Evolutionary conservation across 2,113 vertebrate species (phyloP).

Genomic region (Neotoma lepida): DNA sequence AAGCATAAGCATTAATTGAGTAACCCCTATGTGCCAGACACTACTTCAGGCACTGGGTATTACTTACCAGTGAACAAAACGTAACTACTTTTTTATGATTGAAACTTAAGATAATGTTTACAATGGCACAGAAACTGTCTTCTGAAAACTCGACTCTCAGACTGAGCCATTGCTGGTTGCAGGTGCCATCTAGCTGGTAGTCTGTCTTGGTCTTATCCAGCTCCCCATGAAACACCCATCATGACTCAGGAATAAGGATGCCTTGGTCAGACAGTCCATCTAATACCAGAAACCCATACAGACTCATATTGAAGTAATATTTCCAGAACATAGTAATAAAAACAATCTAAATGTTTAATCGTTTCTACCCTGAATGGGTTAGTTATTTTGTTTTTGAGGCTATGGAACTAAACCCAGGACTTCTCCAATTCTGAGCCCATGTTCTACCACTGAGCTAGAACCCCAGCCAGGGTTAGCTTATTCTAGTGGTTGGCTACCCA

Average conservation of each 20-base stretch:
- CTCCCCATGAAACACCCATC: background rate
- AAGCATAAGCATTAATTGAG: background rate
- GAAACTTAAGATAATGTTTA: constrained; percentile 17
- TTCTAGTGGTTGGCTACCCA: background rate
- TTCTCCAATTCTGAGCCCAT: background rate
- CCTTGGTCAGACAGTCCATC: background rate
- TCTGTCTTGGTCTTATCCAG: background rate
- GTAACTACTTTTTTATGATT: background rate
- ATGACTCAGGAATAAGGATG: background rate
- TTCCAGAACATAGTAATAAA: background rate
- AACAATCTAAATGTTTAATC: background rate
- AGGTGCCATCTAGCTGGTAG: background rate
- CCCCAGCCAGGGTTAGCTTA: background rate
- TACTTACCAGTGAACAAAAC: background rate
- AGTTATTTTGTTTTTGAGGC: background rate
- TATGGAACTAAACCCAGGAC: background rate
- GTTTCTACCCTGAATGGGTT: background rate
- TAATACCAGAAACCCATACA: background rate
- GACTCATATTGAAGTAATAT: background rate
- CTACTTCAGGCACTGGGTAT: background rate
- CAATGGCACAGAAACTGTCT: background rate
- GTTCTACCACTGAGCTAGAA: background rate
- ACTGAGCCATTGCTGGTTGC: background rate
- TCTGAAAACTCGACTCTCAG: constrained; percentile 19
- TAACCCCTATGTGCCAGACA: background rate